phyloP scores from a whole-genome alignment of 1,140 invertebrate genomes.

The Pachyrhynchus sulphureomaculatus region DNA sequence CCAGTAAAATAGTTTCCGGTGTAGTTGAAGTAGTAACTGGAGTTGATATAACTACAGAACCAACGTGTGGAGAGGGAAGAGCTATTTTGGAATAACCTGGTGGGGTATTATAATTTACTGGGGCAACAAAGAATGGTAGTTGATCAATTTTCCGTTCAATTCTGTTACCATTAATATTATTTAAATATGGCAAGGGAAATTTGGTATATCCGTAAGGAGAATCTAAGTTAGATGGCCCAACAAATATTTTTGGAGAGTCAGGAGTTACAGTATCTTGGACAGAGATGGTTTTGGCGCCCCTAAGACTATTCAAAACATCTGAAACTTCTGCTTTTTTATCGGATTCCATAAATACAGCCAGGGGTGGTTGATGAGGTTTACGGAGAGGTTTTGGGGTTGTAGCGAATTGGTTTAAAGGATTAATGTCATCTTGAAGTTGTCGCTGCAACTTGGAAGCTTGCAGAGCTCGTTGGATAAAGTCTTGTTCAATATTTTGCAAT shows the following conservation, averaged over 20 bases:
- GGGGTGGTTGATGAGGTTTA: constrained; percentile 76
- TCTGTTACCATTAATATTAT: constrained; percentile 67
- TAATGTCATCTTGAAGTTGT: constrained; percentile 44
- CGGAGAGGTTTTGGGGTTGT: constrained; percentile 52
- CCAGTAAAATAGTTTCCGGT: neutral
- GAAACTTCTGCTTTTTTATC: constrained; percentile 56
- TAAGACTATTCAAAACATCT: constrained; percentile 69
- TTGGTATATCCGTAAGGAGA: constrained; percentile 72
- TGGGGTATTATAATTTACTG: constrained; percentile 77
- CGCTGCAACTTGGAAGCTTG: constrained; percentile 54
- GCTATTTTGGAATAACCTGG: constrained; percentile 79
- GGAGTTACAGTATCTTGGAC: constrained; percentile 70
- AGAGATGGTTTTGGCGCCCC: constrained; percentile 69
- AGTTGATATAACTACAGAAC: constrained; percentile 73
- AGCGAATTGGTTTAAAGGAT: constrained; percentile 23
- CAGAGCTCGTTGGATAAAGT: constrained; percentile 52
- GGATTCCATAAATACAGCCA: constrained; percentile 73
- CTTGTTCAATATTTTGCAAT: constrained; percentile 45
- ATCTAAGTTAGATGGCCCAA: constrained; percentile 72
- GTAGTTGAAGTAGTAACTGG: constrained; percentile 17
- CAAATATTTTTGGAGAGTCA: constrained; percentile 72
- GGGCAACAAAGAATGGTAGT: constrained; percentile 80
- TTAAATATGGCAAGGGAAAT: constrained; percentile 80
- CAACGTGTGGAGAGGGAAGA: constrained; percentile 80
- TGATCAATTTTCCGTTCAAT: constrained; percentile 72